These are phyloP conservation scores for Cheilosia urbana DNA, from an alignment of 2,888 invertebrate species.

Conservation along the genomic window DNA sequence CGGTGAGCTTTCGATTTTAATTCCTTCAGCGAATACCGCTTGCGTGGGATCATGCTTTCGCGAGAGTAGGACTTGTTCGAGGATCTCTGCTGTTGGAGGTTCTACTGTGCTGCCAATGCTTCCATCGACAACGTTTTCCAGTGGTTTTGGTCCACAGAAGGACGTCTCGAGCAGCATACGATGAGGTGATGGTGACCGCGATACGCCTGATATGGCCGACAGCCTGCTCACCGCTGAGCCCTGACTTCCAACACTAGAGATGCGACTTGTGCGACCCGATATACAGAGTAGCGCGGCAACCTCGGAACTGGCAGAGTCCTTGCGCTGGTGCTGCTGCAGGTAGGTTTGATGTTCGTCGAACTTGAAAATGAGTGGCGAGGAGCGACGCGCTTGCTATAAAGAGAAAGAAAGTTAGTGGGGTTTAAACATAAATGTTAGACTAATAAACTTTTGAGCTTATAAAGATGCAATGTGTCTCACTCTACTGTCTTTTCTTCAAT, in stretches of 20 bases:
- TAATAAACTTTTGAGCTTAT: no score
- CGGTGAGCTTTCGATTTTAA: constrained; percentile 84
- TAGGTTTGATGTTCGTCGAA: constrained; percentile 84
- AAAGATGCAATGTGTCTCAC: no score
- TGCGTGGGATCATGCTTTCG: constrained; percentile 88
- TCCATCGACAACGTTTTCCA: constrained; percentile 85
- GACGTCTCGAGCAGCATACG: constrained; percentile 95
- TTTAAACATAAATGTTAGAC: no score
- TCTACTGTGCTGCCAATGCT: constrained; percentile 84
- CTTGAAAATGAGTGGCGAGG: constrained; percentile 84
- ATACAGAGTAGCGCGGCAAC: constrained; percentile 89
- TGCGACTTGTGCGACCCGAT: constrained; percentile 91
- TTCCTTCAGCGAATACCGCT: constrained; percentile 87
- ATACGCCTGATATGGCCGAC: constrained; percentile 85
- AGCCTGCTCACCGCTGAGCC: constrained; percentile 87
- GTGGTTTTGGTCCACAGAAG: constrained; percentile 93
- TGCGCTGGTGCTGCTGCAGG: constrained; percentile 87
- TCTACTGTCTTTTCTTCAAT: no score
- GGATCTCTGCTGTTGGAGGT: constrained; percentile 85
- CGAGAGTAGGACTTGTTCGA: constrained; percentile 86
- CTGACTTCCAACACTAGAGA: constrained; percentile 93
- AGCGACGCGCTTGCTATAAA: constrained; percentile 80
- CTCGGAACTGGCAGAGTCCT: constrained; percentile 91
- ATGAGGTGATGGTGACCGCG: constrained; percentile 94
- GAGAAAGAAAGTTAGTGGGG: not conserved